A percentile compares a stretch with the other conserved stretches of the same genome.
Evolutionary conservation across 2,113 vertebrate genomes (phyloP).

Genomic region (Epinephelus moara): DNA sequence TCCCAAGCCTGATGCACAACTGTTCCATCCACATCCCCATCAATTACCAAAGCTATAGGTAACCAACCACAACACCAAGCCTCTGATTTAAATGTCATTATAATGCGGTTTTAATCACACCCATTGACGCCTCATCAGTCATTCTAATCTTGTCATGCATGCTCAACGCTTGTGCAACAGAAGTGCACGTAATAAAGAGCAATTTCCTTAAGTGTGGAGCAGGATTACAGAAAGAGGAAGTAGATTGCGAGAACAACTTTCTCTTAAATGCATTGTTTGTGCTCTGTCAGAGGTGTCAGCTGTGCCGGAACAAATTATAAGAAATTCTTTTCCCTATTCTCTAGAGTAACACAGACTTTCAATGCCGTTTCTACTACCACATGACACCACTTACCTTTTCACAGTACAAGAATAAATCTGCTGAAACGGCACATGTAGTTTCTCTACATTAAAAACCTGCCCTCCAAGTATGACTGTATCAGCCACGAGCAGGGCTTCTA

Average conservation of each 20-base stretch:
- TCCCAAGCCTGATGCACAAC: conserved; percentile 14
- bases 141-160: conserved; percentile 56
- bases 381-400: conserved; percentile 12
- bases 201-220: conserved; percentile 13
- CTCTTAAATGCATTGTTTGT: background rate
- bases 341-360: background rate
- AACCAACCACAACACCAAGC: conserved; percentile 39
- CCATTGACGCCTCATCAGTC: conserved; percentile 71
- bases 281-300: background rate
- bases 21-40: conserved; percentile 46
- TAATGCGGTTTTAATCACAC: conserved; percentile 75
- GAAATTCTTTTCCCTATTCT: background rate
- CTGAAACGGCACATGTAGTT: background rate
- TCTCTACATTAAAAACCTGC: background rate
- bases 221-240: background rate
- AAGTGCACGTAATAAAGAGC: conserved; percentile 16
- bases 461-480: background rate
- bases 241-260: conserved; percentile 1
- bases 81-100: conserved; percentile 56
- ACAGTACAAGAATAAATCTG: background rate
- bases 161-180: conserved; percentile 23
- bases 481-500: background rate
- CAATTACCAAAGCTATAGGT: conserved; percentile 40
- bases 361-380: background rate
- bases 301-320: background rate